Evolutionary conservation across 1,140 invertebrate genomes (phyloP).

Genomic region (Acromyrmex heyeri): DNA sequence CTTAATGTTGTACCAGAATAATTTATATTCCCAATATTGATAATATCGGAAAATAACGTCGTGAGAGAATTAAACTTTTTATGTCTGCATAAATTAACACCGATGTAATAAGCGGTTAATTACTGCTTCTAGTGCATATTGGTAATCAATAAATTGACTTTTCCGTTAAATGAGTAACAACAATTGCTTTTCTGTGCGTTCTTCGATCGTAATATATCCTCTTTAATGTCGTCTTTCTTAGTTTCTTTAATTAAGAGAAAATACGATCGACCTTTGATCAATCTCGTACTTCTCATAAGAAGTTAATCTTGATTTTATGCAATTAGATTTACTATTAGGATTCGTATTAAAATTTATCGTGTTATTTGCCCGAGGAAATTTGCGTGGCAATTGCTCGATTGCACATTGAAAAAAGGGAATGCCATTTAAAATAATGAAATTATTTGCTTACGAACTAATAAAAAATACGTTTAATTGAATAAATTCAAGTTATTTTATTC

Average conservation of each 20-base stretch:
- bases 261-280: neutral
- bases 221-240: constrained; percentile 38
- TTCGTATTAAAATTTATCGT: constrained; percentile 25
- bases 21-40: constrained; percentile 24
- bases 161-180: constrained; percentile 17
- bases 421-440: neutral
- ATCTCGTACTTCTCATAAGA: neutral
- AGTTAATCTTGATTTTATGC: constrained; percentile 33
- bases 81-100: constrained; percentile 32
- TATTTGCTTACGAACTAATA: neutral
- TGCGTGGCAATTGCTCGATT: neutral
- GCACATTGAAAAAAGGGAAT: neutral
- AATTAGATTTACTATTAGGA: constrained; percentile 11
- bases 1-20: constrained; percentile 4
- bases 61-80: constrained; percentile 33
- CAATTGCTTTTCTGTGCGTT: neutral
- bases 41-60: constrained; percentile 5
- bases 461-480: neutral
- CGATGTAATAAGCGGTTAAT: constrained; percentile 40
- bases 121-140: neutral
- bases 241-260: constrained; percentile 55
- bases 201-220: constrained; percentile 14
- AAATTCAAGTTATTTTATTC: neutral
- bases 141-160: constrained; percentile 49
- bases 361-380: constrained; percentile 32